Evolutionary conservation across 2,888 invertebrate genomes (phyloP).

Genomic region (Augiades crinisus): DNA sequence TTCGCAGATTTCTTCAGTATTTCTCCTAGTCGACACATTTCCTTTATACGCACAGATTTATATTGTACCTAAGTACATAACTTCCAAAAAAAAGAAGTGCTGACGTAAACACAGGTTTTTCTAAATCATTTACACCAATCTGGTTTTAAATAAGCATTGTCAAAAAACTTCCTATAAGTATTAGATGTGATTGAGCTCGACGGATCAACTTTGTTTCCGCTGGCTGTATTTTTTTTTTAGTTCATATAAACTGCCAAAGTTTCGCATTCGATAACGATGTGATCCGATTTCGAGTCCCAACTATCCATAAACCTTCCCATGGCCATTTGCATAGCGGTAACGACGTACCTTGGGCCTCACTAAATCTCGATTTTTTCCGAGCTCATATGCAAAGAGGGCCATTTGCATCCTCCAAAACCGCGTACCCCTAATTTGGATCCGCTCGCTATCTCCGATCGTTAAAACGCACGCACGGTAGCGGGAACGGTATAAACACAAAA

Average conservation of each 20-base stretch:
- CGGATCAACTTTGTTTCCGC: too few relatives aligned
- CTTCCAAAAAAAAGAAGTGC: too few relatives aligned
- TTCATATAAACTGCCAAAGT: not conserved
- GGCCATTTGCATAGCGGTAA: slow-evolving; percentile 64
- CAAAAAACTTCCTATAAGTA: too few relatives aligned
- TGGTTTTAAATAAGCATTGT: too few relatives aligned
- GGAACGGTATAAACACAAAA: slow-evolving; percentile 64
- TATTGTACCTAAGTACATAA: too few relatives aligned
- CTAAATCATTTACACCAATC: too few relatives aligned
- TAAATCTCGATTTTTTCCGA: slow-evolving; percentile 51
- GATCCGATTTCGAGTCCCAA: not conserved
- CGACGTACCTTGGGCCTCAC: slow-evolving; percentile 62
- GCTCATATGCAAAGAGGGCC: slow-evolving; percentile 60
- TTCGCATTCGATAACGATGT: slow-evolving; percentile 7
- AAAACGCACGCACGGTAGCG: slow-evolving; percentile 75
- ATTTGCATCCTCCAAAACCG: slow-evolving; percentile 65
- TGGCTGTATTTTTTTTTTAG: too few relatives aligned
- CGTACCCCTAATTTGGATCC: slow-evolving; percentile 73
- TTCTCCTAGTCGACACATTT: too few relatives aligned
- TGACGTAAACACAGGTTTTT: too few relatives aligned
- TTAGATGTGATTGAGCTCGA: too few relatives aligned
- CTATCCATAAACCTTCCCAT: slow-evolving; percentile 40
- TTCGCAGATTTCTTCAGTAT: too few relatives aligned
- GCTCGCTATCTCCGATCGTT: slow-evolving; percentile 70
- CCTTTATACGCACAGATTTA: too few relatives aligned